Conservation (phyloP, 2,113 vertebrate species). For the Progne subis region DNA sequence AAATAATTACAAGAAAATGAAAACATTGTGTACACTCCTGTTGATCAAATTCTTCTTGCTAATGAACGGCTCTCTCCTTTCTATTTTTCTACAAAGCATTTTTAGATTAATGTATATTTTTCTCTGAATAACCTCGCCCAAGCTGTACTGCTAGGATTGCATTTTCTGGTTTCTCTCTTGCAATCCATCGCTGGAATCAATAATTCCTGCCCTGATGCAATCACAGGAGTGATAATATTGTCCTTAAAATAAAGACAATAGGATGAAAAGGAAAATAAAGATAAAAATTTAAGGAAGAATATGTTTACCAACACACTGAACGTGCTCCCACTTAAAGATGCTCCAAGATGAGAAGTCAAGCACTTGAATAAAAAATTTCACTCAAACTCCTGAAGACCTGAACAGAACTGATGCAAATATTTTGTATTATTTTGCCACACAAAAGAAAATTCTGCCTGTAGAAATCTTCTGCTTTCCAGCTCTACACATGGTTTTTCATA, state of each 20-base stretch:
- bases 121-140: neutral
- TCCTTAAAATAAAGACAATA: neutral
- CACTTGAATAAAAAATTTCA: neutral
- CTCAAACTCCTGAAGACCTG: neutral
- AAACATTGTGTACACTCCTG: neutral
- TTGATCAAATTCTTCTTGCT: neutral
- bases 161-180: conserved; percentile 12
- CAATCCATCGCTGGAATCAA: conserved; percentile 8
- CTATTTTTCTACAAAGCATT: neutral
- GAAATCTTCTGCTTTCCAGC: neutral
- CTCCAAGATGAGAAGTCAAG: neutral
- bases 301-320: neutral
- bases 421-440: neutral
- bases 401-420: neutral
- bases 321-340: neutral
- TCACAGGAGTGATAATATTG: conserved; percentile 34
- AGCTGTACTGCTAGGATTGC: neutral
- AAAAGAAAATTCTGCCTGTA: neutral
- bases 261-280: too few species aligned
- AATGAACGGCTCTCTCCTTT: neutral
- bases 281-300: neutral
- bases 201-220: conserved; percentile 22
- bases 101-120: neutral
- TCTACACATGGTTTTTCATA: neutral
- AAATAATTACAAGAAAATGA: neutral